Evolutionary conservation across 2,797 vertebrate genomes (phyloP).

Genomic region (Apogon hyalosoma): DNA sequence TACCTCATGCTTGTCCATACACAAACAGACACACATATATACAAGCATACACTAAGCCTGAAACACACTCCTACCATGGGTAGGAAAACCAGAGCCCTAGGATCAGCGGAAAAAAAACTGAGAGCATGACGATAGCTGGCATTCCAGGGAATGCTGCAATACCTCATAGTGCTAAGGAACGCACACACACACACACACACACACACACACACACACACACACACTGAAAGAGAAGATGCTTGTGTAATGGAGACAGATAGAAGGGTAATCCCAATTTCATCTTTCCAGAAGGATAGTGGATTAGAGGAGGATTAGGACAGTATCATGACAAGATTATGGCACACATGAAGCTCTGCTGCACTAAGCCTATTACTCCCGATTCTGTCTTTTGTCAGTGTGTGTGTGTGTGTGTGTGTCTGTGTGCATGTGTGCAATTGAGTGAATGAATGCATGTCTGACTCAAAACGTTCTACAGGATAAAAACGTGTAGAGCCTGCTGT

Average conservation of each 20-base stretch:
- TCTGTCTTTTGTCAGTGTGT: conserved; percentile 47
- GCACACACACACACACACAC: conserved; percentile 26
- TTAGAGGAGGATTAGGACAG: conserved; percentile 78
- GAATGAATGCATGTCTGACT: conserved; percentile 54
- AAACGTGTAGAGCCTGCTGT: conserved; percentile 64
- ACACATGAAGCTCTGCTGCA: conserved; percentile 70
- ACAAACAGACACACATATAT: conserved; percentile 22
- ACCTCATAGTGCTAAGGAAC: conserved; percentile 39
- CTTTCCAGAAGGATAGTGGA: conserved; percentile 74
- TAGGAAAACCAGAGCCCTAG: conserved; percentile 65
- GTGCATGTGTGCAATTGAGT: conserved; percentile 31
- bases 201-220: conserved; percentile 29
- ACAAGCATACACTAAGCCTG: conserved; percentile 26
- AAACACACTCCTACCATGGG: conserved; percentile 48
- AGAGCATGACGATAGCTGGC: conserved; percentile 67
- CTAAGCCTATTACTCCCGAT: conserved; percentile 72
- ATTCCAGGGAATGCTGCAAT: conserved; percentile 73
- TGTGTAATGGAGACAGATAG: conserved; percentile 72
- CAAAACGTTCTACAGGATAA: conserved; percentile 64
- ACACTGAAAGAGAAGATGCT: conserved; percentile 48
- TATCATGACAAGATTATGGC: conserved; percentile 82
- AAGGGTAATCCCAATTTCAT: conserved; percentile 74
- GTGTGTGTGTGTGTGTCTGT: conserved; percentile 15
- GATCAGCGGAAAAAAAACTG: conserved; percentile 67
- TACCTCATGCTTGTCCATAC: conserved; percentile 12